Evolutionary conservation across 2,797 vertebrate genomes (phyloP).

Genomic region (Hyperoplus immaculatus): DNA sequence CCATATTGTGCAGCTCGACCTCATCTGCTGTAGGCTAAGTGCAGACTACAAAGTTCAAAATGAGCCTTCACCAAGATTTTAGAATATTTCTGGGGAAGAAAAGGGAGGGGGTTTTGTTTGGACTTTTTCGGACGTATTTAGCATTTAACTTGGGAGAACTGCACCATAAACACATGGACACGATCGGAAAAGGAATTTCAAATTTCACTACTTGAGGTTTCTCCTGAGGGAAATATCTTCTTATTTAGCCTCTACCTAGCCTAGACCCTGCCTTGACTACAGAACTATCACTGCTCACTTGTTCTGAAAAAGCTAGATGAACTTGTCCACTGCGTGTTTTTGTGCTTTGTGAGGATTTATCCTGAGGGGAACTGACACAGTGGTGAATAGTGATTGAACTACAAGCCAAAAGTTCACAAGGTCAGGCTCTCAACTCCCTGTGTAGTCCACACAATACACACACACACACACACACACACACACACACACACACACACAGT

Average conservation of each 20-base stretch:
- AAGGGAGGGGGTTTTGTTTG: background rate
- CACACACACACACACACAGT: constrained; percentile 34
- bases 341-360: constrained; percentile 4
- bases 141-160: background rate
- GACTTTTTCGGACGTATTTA: background rate
- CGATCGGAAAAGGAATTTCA: background rate
- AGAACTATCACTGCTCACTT: too few relatives aligned
- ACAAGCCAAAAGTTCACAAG: constrained; percentile 44
- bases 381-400: constrained; percentile 9
- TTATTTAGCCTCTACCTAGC: background rate
- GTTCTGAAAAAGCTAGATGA: background rate
- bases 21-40: background rate
- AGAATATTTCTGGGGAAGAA: background rate
- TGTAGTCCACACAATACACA: background rate
- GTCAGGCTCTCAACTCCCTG: constrained; percentile 29
- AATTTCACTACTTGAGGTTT: too few relatives aligned
- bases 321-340: constrained; percentile 13
- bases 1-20: background rate
- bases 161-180: background rate
- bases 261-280: background rate
- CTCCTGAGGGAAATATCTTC: too few relatives aligned
- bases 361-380: constrained; percentile 10
- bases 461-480: constrained; percentile 10
- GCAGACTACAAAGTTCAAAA: background rate
- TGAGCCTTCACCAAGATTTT: background rate